phyloP scores from a whole-genome alignment of 2,113 vertebrate species.

The Oryzias javanicus region DNA sequence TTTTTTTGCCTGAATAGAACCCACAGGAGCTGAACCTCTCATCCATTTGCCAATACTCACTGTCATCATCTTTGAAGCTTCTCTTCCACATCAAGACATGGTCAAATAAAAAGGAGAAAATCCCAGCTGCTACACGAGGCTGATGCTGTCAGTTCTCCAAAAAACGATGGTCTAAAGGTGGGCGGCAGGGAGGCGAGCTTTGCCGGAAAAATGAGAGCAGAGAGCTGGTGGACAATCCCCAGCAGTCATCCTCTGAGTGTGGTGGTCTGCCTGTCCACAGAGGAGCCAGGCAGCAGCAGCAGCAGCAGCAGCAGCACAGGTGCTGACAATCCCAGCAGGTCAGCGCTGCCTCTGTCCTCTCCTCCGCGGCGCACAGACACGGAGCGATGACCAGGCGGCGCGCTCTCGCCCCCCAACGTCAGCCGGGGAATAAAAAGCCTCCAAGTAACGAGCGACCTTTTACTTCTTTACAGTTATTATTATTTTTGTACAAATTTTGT shows the following conservation, averaged over 20 bases:
- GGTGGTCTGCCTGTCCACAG: slow-evolving; percentile 48
- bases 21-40: slow-evolving; percentile 19
- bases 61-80: slow-evolving; percentile 71
- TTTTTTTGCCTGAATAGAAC: neutral
- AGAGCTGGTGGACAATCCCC: slow-evolving; percentile 60
- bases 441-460: slow-evolving; percentile 50
- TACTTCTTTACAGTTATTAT: neutral
- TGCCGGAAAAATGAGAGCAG: slow-evolving; percentile 51
- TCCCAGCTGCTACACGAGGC: slow-evolving; percentile 53
- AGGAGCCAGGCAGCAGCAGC: slow-evolving; percentile 36
- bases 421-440: slow-evolving; percentile 44
- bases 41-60: slow-evolving; percentile 70
- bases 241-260: slow-evolving; percentile 64
- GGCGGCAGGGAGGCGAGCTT: slow-evolving; percentile 34
- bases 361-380: slow-evolving; percentile 12
- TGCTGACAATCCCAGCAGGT: slow-evolving; percentile 70
- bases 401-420: slow-evolving; percentile 46
- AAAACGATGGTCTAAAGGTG: slow-evolving; percentile 48
- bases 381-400: slow-evolving; percentile 34
- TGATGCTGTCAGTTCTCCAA: slow-evolving; percentile 24
- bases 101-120: slow-evolving; percentile 47
- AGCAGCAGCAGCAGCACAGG: slow-evolving; percentile 9
- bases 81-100: slow-evolving; percentile 77
- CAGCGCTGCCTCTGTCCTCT: slow-evolving; percentile 28
- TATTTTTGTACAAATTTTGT: slow-evolving; percentile 35